phyloP scores from a whole-genome alignment of 2,888 invertebrate species.

The Malthinus flaveolus region DNA sequence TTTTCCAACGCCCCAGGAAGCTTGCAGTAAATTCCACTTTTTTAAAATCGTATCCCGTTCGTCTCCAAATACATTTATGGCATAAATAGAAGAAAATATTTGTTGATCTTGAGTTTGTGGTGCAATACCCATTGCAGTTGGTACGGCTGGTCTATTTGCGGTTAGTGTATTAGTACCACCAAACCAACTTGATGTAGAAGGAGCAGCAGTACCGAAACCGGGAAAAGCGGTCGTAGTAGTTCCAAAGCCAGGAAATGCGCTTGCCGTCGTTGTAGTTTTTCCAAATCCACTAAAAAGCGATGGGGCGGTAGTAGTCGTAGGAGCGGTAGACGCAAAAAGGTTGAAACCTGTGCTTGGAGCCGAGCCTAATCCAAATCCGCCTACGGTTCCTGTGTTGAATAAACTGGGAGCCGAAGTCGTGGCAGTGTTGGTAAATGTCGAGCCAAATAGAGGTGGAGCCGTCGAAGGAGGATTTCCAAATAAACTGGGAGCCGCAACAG shows the following conservation, averaged over 20 bases:
- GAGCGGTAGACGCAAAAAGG: slow-evolving; percentile 44
- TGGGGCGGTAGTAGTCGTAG: slow-evolving; percentile 38
- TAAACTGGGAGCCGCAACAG: slow-evolving; percentile 41
- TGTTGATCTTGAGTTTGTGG: slow-evolving; percentile 47
- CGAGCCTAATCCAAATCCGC: slow-evolving; percentile 45
- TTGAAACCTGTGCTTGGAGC: slow-evolving; percentile 42
- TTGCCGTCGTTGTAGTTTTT: slow-evolving; percentile 36
- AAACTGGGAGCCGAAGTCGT: slow-evolving; percentile 48
- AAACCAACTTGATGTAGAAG: slow-evolving; percentile 39
- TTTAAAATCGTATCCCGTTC: slow-evolving; percentile 92
- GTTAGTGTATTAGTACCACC: slow-evolving; percentile 42
- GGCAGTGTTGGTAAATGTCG: slow-evolving; percentile 44
- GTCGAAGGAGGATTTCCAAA: slow-evolving; percentile 35
- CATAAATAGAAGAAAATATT: slow-evolving; percentile 56
- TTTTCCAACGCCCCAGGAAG: slow-evolving; percentile 84
- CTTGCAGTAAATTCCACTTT: slow-evolving; percentile 94
- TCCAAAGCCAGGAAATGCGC: slow-evolving; percentile 52
- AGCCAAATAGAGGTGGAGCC: slow-evolving; percentile 18
- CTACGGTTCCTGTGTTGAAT: slow-evolving; percentile 50
- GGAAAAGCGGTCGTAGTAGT: slow-evolving; percentile 49
- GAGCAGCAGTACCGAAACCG: slow-evolving; percentile 42
- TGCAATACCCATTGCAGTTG: background rate
- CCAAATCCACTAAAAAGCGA: slow-evolving; percentile 56
- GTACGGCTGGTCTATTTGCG: slow-evolving; percentile 9
- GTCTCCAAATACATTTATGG: slow-evolving; percentile 82